Evolutionary conservation across 2,797 vertebrate species (phyloP).

Genomic region (Siniperca obscura): DNA sequence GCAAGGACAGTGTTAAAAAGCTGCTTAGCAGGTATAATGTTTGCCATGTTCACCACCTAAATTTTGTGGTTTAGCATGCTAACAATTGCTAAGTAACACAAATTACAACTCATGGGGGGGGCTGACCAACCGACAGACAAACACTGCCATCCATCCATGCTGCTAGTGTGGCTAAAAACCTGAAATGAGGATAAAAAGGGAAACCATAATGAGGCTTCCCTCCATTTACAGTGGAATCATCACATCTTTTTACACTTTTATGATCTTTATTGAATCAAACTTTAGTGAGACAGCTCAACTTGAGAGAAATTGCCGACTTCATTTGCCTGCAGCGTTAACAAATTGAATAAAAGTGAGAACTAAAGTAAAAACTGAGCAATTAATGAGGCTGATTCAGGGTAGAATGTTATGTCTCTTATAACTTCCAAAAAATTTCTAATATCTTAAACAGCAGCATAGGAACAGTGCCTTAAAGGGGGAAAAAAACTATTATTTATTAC

Average conservation of each 20-base stretch:
- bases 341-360: slow-evolving; percentile 32
- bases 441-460: not conserved
- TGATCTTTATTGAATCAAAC: slow-evolving; percentile 34
- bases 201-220: slow-evolving; percentile 3
- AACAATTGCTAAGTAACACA: not conserved
- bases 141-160: not conserved
- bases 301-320: not conserved
- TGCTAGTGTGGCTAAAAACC: not conserved
- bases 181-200: not conserved
- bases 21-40: not conserved
- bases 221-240: slow-evolving; percentile 9
- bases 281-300: not conserved
- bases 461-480: not conserved
- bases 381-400: slow-evolving; percentile 2
- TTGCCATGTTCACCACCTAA: not conserved
- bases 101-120: too few relatives aligned
- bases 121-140: not conserved
- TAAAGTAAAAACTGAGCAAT: slow-evolving; percentile 22
- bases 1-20: not conserved
- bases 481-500: slow-evolving; percentile 19
- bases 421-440: slow-evolving; percentile 1
- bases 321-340: slow-evolving; percentile 32
- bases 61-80: not conserved
- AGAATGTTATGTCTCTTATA: slow-evolving; percentile 5
- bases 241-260: slow-evolving; percentile 11